These are phyloP conservation scores for Pelobates cultripes DNA, from an alignment of 2,797 vertebrate genomes.

Conservation along the genomic window DNA sequence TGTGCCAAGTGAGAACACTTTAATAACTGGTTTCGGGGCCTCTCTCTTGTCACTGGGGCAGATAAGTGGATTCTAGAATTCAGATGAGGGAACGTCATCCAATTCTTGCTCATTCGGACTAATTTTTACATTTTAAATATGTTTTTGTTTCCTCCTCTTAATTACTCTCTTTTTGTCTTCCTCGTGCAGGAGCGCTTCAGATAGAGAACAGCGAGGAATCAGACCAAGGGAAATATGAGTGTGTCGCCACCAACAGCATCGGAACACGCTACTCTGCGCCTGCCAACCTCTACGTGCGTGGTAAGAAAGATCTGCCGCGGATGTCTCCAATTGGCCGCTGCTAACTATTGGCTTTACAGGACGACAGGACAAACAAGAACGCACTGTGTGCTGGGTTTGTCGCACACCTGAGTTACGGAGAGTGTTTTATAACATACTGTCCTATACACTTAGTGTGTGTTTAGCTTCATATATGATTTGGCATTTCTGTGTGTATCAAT, in stretches of 20 bases:
- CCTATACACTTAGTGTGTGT: neutral
- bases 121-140: neutral
- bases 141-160: slow-evolving; percentile 5
- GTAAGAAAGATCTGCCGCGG: slow-evolving; percentile 74
- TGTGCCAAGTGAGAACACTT: slow-evolving; percentile 9
- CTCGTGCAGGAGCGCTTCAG: slow-evolving; percentile 89
- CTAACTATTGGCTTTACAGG: slow-evolving; percentile 33
- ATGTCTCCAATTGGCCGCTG: slow-evolving; percentile 1
- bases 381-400: neutral
- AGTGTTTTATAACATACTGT: neutral
- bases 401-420: neutral
- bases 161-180: slow-evolving; percentile 1
- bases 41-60: neutral
- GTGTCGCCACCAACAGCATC: slow-evolving; percentile 92
- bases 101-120: no score
- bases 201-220: slow-evolving; percentile 97
- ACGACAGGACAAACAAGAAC: neutral
- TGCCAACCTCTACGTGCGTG: slow-evolving; percentile 96
- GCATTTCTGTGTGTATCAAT: no score
- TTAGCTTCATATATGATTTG: neutral
- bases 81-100: neutral
- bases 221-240: slow-evolving; percentile 98
- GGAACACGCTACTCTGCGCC: slow-evolving; percentile 96
- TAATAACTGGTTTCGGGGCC: neutral
- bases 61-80: neutral